Evolutionary conservation across 2,113 vertebrate species (phyloP), one percentile per base, ranked within the genome.

Genomic region (Murina feae): DNA sequence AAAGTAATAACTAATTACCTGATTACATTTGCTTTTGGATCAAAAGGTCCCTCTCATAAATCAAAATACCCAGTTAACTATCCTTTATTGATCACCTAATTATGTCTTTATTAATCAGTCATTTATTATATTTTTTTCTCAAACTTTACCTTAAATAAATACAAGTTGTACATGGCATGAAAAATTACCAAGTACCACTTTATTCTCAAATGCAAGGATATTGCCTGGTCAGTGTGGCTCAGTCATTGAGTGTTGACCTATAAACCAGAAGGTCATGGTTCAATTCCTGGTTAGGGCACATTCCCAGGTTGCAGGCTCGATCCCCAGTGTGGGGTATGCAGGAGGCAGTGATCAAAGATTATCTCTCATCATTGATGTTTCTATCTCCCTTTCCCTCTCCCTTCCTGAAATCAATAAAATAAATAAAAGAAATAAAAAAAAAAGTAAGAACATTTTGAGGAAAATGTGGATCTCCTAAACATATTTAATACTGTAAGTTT

Each of bases 1-100:
- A 94, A 96, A 96, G 47, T 89, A 84, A 39, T 91, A 94, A 92
- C 68, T 86, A 90, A 92, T 93, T 89, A 94, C 32, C 87, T 94
- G 55, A 94, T 20, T 53, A 91, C 39, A 95, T 95, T 96, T 91
- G 60, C 94, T 93, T 85, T 96, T 37, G 80, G 51, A 96, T 90
- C 68, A 90, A 95, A 96, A 87, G 23, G 42, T 60, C 30, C 60
- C 37, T 90, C 37, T 90, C 42, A 91, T 82, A 84, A 94, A 89
- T 81, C 20, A 91, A 90, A 87, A 42, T 44, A 93, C 44, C 66
- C 58, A 92, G n/a, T 14, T 91, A 93, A 93, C 12, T 76, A 92
- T 32, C 58, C 14, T 80, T 18, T 53, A 72, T 89, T 39, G 74
- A 89, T 58, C 63, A 94, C 30, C 78, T 72, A 78, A 63, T 63